phyloP scores from a whole-genome alignment of 1,140 invertebrate genomes.

The Drosophila auraria region DNA sequence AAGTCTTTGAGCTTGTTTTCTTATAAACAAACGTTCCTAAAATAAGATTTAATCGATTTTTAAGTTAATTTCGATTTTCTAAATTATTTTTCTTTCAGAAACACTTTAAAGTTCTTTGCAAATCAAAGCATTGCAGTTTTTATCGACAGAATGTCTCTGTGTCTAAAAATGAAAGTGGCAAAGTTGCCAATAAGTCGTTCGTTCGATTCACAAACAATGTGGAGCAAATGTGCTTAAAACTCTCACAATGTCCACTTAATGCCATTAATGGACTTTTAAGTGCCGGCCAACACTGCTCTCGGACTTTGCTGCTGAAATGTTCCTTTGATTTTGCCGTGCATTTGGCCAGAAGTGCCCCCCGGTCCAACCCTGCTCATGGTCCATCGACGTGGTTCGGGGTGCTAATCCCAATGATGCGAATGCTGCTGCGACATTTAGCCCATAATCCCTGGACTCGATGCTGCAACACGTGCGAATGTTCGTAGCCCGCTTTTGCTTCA shows the following conservation, averaged over 20 bases:
- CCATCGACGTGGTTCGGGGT: conserved; percentile 29
- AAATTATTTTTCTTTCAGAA: too few species aligned
- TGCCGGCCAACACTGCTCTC: conserved; percentile 71
- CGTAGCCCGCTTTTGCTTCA: conserved; percentile 28
- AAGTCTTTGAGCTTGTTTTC: too few species aligned
- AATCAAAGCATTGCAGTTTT: background rate
- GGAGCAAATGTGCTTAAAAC: conserved; percentile 71
- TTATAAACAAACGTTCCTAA: too few species aligned
- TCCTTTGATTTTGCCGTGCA: conserved; percentile 58
- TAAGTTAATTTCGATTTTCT: too few species aligned
- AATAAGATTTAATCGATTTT: too few species aligned
- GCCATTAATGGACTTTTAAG: conserved; percentile 83
- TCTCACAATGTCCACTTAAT: conserved; percentile 77
- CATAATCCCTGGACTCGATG: conserved; percentile 70
- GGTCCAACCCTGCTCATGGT: background rate
- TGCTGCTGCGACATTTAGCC: conserved; percentile 50
- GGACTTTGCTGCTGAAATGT: conserved; percentile 72
- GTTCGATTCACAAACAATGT: conserved; percentile 55
- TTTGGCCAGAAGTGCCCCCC: conserved; percentile 8
- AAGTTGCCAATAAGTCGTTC: conserved; percentile 26
- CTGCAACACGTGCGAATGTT: conserved; percentile 66
- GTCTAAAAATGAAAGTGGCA: conserved; percentile 10
- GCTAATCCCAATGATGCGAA: conserved; percentile 29
- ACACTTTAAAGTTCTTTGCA: too few species aligned
- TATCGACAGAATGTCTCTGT: background rate